Evolutionary conservation across 2,797 vertebrate species (phyloP), one percentile per base, ranked within the genome.

Genomic region (Siniperca undulata): DNA sequence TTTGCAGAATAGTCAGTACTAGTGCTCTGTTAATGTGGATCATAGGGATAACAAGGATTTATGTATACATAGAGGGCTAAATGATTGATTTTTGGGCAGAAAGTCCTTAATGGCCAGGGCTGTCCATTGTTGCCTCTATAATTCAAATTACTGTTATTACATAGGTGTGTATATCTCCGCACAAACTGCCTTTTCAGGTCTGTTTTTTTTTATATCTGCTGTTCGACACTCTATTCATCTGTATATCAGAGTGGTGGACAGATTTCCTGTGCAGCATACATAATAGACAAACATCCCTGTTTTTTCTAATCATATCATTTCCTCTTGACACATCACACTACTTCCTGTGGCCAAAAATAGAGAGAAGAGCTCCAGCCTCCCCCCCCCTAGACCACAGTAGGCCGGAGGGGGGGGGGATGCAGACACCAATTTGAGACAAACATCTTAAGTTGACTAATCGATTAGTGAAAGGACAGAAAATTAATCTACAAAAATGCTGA

Each of bases 301-400:
- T 89, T 87, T 85, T 90, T 36, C 82, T 80, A 76, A 88, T 91
- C 87, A 56, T 86, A 92, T 89, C 81, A 89, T 93, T 93, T 95
- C 91, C 93, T 93, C 80, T 86, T 69, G 77, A 92, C 90, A 91
- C 86, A 90, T 92, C 87, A 90, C 90, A 85, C 82, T 52, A 24
- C 86, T 93, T 95, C 94, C 94, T 92, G 86, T 78, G 76, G 80
- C 83, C 86, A 85, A 76, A 92, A 93, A 93, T 91, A 93, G 77
- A 83, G 22, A 67, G 84, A 80, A 27, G 77, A 78, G 36, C 73
- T 79, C 56, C 72, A 66, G n/a, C 30, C 30, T 3, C 30, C 30
- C 30, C 30, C 30, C 30, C 30, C 30, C 30, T 2, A 68, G 59
- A 55, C 61, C 52, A 64, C 5, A 40, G 19, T 40, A 14, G 38